Conservation (phyloP, 2,113 vertebrate species). For the Crotalus horridus region DNA sequence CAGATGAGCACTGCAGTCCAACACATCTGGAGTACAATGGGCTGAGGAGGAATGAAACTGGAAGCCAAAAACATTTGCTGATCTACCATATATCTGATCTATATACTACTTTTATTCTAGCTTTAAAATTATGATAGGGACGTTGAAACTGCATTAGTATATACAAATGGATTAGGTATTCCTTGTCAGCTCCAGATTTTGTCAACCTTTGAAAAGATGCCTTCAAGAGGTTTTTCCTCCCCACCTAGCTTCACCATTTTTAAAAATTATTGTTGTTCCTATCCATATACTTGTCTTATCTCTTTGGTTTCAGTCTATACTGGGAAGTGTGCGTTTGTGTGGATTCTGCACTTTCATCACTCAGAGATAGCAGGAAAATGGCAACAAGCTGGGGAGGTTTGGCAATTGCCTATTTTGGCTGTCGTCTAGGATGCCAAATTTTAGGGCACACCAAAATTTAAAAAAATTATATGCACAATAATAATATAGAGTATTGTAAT, state of each 20-base stretch:
- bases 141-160: neutral
- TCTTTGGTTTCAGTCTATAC: neutral
- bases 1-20: neutral
- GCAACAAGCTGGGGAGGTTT: neutral
- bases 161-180: neutral
- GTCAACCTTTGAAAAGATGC: neutral
- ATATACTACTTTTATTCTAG: neutral
- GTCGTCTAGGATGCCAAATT: neutral
- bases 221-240: neutral
- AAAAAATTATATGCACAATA: neutral
- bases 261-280: neutral
- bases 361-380: neutral
- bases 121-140: constrained; percentile 8
- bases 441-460: neutral
- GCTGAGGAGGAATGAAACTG: neutral
- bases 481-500: too few relatives aligned
- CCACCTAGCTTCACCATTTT: neutral
- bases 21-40: neutral
- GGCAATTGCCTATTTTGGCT: too few relatives aligned
- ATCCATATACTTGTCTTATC: neutral
- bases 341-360: neutral
- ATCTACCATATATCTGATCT: neutral
- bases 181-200: neutral
- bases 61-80: neutral
- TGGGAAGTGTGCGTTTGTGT: too few relatives aligned